Percentiles rank a stretch among this genome's conserved stretches.
Conservation (phyloP, 1,140 invertebrate species). For the Ephestia elutella region DNA sequence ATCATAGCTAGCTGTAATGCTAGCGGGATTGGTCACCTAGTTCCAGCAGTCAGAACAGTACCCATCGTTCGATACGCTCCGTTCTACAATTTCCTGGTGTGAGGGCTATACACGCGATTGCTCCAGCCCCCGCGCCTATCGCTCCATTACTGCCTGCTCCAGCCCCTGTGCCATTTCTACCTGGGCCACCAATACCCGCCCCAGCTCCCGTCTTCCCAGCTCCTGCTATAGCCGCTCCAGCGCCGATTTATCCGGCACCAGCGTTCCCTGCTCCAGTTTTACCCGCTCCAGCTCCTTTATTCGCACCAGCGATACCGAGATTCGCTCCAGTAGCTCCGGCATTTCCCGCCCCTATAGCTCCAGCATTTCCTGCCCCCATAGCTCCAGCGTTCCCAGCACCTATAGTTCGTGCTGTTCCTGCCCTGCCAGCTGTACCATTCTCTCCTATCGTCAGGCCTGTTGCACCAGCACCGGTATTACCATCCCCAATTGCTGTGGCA, state of each 20-base stretch:
- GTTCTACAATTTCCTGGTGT: conserved; percentile 63
- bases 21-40: conserved; percentile 53
- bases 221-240: neutral
- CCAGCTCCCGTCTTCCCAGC: conserved; percentile 28
- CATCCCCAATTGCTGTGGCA: conserved; percentile 22
- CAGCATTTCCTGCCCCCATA: conserved; percentile 28
- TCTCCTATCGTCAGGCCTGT: conserved; percentile 39
- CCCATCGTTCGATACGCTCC: conserved; percentile 62
- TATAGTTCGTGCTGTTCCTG: conserved; percentile 22
- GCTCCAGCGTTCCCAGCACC: conserved; percentile 25
- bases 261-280: conserved; percentile 30
- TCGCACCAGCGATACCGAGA: conserved; percentile 11
- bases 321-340: neutral
- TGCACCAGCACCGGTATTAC: conserved; percentile 28
- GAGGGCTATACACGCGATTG: conserved; percentile 57
- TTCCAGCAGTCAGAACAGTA: conserved; percentile 47
- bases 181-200: conserved; percentile 21
- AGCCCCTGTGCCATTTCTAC: conserved; percentile 19
- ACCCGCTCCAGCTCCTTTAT: conserved; percentile 26
- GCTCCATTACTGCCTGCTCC: conserved; percentile 17
- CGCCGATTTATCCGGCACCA: conserved; percentile 18
- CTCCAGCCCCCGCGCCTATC: conserved; percentile 42
- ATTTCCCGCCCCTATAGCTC: conserved; percentile 20
- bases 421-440: conserved; percentile 26
- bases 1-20: conserved; percentile 57